phyloP scores from a whole-genome alignment of 2,888 invertebrate species.

The Chaitophorus viminalis region DNA sequence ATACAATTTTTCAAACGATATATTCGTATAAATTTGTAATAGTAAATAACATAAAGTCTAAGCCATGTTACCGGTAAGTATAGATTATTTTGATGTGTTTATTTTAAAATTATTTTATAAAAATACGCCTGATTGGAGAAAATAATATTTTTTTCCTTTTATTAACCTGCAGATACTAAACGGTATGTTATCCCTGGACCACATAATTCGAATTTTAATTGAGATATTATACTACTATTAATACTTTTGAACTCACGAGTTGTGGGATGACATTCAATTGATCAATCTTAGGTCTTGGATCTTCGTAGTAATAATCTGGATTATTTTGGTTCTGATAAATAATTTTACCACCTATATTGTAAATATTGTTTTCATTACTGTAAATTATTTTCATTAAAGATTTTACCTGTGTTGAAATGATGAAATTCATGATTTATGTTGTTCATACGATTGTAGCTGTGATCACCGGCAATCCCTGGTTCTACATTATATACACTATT shows the following conservation, averaged over 20 bases:
- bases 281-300: conserved; percentile 43
- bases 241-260: conserved; percentile 29
- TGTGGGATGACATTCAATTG: conserved; percentile 36
- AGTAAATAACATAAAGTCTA: no score
- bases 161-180: no score
- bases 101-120: no score
- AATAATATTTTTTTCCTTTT: no score
- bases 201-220: no score
- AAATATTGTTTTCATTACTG: neutral
- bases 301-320: conserved; percentile 57
- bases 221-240: no score
- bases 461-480: conserved; percentile 17
- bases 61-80: no score
- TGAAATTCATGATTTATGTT: conserved; percentile 52
- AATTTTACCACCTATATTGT: conserved; percentile 34
- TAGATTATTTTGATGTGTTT: no score
- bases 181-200: no score
- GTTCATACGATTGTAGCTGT: conserved; percentile 41
- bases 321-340: conserved; percentile 55
- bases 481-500: conserved; percentile 44
- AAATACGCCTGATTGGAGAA: no score
- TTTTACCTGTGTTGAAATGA: conserved; percentile 43
- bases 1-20: no score
- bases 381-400: neutral
- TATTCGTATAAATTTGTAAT: no score